Evolutionary conservation across 1,140 invertebrate genomes (phyloP).

Genomic region (Macrosteles quadrilineatus): DNA sequence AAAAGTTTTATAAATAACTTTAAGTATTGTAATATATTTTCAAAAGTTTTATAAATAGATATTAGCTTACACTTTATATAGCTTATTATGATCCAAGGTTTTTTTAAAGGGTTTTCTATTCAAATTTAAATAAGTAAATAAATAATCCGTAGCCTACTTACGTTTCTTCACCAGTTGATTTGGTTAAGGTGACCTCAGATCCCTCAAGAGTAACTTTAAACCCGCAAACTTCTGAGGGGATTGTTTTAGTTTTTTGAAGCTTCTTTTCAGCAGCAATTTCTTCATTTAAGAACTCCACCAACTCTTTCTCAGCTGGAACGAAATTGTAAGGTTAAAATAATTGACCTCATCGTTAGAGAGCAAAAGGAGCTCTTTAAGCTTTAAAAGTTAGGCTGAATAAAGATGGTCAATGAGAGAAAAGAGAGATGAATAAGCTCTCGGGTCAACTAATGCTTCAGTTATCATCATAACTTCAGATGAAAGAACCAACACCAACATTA

Average conservation of each 20-base stretch:
- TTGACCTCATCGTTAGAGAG: no score
- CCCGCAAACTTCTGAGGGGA: constrained; percentile 75
- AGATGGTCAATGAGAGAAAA: no score
- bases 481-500: no score
- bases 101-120: no score
- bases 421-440: no score
- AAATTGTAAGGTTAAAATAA: background rate
- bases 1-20: background rate
- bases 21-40: constrained; percentile 19
- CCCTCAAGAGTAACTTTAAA: constrained; percentile 75
- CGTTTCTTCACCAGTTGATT: constrained; percentile 73
- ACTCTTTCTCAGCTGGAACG: constrained; percentile 73
- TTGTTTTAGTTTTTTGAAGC: constrained; percentile 69
- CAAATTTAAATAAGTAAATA: no score
- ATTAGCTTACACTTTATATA: background rate
- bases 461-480: no score
- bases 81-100: no score
- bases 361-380: background rate
- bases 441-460: no score
- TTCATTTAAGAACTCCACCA: constrained; percentile 83
- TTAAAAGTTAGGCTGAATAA: no score
- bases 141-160: no score
- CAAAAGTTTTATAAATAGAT: constrained; percentile 23
- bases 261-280: constrained; percentile 88
- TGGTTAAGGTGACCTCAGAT: constrained; percentile 75